phyloP scores from a whole-genome alignment of 35 echinoderm and acorn worm species.

The Ptychodera flava region DNA sequence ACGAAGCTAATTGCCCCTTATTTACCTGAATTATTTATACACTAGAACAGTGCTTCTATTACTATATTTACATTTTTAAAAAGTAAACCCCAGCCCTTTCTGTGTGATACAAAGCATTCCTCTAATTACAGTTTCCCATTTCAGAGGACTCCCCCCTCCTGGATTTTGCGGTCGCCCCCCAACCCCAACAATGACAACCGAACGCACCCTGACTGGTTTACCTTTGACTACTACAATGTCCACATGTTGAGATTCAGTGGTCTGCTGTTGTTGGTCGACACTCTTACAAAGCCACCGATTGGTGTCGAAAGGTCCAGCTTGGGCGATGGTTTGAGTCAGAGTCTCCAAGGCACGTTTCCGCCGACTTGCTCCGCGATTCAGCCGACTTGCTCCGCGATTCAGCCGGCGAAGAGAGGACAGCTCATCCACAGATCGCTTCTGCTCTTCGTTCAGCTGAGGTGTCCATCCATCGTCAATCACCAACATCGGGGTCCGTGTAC shows the following conservation, averaged over 20 bases:
- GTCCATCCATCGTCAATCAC: not conserved
- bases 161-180: not conserved
- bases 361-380: no score
- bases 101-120: no score
- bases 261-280: not conserved
- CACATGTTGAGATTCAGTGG: not conserved
- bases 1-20: no score
- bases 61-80: not conserved
- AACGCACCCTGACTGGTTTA: no score
- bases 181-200: not conserved
- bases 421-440: not conserved
- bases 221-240: not conserved
- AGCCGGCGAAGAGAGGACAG: no score
- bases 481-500: not conserved
- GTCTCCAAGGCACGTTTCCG: not conserved
- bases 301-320: not conserved
- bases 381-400: no score
- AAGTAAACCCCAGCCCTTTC: no score
- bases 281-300: not conserved
- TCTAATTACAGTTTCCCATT: not conserved
- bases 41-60: no score
- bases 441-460: not conserved
- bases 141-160: not conserved
- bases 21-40: no score
- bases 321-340: not conserved